Conservation (phyloP, 2,797 vertebrate genomes). For the Nannoperca australis region DNA sequence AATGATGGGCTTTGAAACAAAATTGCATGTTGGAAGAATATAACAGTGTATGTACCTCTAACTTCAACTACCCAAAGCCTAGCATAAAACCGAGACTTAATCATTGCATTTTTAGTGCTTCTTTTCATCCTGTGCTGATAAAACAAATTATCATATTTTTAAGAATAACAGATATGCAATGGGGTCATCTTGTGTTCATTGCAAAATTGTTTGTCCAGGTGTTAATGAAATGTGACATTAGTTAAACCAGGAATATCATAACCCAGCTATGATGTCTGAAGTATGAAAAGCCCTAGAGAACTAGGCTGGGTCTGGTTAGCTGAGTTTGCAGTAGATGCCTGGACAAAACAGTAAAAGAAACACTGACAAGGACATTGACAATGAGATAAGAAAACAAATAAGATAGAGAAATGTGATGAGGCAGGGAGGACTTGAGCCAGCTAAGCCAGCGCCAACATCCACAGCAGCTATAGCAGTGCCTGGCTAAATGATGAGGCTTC, state of each 20-base stretch:
- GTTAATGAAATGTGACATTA: neutral
- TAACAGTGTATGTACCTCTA: too few relatives aligned
- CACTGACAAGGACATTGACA: slow-evolving; percentile 17
- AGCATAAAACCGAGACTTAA: neutral
- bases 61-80: too few relatives aligned
- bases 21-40: too few relatives aligned
- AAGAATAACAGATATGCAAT: neutral
- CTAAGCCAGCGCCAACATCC: slow-evolving; percentile 19
- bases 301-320: neutral
- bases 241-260: neutral
- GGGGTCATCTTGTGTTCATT: neutral
- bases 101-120: neutral
- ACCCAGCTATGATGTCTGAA: neutral
- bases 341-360: neutral
- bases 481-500: slow-evolving; percentile 14
- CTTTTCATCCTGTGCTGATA: too few relatives aligned
- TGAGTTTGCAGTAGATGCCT: neutral
- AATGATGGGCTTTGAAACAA: neutral
- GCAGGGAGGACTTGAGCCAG: slow-evolving; percentile 20
- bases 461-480: slow-evolving; percentile 10
- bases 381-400: slow-evolving; percentile 36
- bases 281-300: neutral
- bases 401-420: slow-evolving; percentile 17
- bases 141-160: neutral
- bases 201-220: neutral